Evolutionary conservation across 2,797 vertebrate genomes (phyloP), one percentile per base, ranked within the genome.

Genomic region (Parambassis ranga): DNA sequence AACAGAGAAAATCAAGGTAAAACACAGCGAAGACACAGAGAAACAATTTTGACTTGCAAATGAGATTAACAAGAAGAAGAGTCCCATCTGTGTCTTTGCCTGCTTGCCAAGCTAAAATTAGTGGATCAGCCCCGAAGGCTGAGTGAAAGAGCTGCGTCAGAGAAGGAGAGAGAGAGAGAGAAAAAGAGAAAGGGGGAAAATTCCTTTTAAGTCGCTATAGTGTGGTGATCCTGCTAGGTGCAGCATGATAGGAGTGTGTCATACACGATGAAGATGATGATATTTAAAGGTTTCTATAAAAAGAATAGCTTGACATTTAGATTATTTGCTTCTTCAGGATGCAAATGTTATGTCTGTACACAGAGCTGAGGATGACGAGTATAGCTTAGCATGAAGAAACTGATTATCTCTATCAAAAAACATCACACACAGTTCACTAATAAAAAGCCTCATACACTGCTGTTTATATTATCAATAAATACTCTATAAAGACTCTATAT

Each of bases 41-140:
- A 67, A 75, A 78, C 27, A 60, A 37, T 65, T 74, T 70, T 76
- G 81, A 74, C 77, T 76, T 77, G 72, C 63, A 88, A 87, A 86
- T 82, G 75, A 87, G 83, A 79, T 83, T 75, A 83, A 84, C 49
- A 43, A 79, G 82, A 81, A 79, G 82, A 81, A 64, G 63, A 69
- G 52, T 71, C 73, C 84, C 84, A 88, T 89, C 87, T 91, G 82
- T 64, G 82, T 75, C 75, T 82, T 42, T 59, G 72, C 80, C 50
- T 75, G 56, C 23, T 43, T 50, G 79, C 74, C 72, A 61, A 64
- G 71, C 87, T 85, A 83, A 86, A 89, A 85, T 87, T 64, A 87
- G 85, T 70, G 75, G 58, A 69, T 64, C 48, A 19, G 61, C 71
- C 84, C 86, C 66, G 7, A 19, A 75, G 85, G 86, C 73, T 2